Base-by-base conservation (phyloP, 2,888 invertebrate species). In the Dexiosoma caninum region DNA sequence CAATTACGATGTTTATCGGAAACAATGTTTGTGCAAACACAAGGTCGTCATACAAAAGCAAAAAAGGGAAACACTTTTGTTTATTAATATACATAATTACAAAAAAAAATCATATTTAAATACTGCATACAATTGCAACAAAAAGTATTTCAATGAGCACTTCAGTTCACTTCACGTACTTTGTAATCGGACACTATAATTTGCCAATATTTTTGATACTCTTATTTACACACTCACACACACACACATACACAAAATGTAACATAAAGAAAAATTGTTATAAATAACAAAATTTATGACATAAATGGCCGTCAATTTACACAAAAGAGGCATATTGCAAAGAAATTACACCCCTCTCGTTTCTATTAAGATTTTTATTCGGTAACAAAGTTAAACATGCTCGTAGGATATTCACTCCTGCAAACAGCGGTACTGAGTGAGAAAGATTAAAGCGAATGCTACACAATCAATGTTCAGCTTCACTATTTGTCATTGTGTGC, bases 111-210 rank as follows among this genome's bases (percentile, higher is more conserved):
- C 27, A 76, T 57, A n/a, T n/a, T n/a, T n/a, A n/a, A n/a, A n/a
- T n/a, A n/a, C n/a, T n/a, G n/a, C 55, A 49, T 10, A 60, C 64
- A 46, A 53, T 75, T 70, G 70, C 79, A 75, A 80, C 75, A 80
- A 44, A 69, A 79, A 49, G 40, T 57, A 35, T 35, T 2, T 62
- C 51, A 72, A 72, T 40, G 0, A 55, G 32, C 53, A 64, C 62
- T 72, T 55, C 62, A 72, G 23, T 21, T 44, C 72, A 64, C 32
- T 72, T 62, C 51, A 55, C 9, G 27, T 42, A 32, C 37, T 55
- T 70, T 72, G 81, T 77, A 81, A 81, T 81, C 42, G 81, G 81
- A 81, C 67, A 81, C 81, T 81, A 64, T 81, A 77, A 77, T 81
- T 81, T 77, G 72, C 42, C 57, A 77, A 77, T 72, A 77, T 64